Percentiles rank a stretch among this genome's conserved stretches.
These are phyloP conservation scores for Xiphydria camelus DNA, from an alignment of 2,888 invertebrate genomes.

Conservation along the genomic window DNA sequence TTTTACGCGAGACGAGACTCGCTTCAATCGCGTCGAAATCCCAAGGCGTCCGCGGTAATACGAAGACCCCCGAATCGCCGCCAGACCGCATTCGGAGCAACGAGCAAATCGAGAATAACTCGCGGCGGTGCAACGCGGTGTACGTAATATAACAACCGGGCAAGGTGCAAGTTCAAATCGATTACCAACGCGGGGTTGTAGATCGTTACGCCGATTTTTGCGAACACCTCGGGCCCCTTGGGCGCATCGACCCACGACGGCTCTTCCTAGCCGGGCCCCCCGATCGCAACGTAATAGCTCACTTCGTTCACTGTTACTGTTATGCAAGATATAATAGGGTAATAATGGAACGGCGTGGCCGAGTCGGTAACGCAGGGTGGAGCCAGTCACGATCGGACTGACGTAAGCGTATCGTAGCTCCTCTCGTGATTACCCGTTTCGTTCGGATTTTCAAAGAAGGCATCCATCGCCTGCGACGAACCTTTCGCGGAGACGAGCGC, in stretches of 20 bases:
- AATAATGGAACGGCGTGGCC: slow-evolving; percentile 49
- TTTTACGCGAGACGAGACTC: too few species aligned
- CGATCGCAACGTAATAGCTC: slow-evolving; percentile 44
- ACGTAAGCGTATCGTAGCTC: slow-evolving; percentile 51
- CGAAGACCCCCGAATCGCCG: too few species aligned
- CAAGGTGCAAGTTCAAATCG: slow-evolving; percentile 48
- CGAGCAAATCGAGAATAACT: slow-evolving; percentile 1
- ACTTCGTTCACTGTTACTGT: slow-evolving; percentile 52
- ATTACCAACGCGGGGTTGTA: slow-evolving; percentile 34
- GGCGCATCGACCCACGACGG: neutral
- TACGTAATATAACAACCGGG: slow-evolving; percentile 13
- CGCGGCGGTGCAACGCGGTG: slow-evolving; percentile 8
- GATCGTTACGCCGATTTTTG: slow-evolving; percentile 35
- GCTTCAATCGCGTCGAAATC: too few species aligned
- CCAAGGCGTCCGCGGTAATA: too few species aligned
- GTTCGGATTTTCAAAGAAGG: too few species aligned
- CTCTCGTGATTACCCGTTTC: slow-evolving; percentile 35
- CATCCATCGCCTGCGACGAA: too few species aligned
- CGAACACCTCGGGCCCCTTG: slow-evolving; percentile 9
- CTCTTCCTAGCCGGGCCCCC: neutral
- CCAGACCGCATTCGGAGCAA: too few species aligned
- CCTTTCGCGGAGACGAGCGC: too few species aligned
- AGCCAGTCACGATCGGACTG: slow-evolving; percentile 55
- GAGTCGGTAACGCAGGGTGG: slow-evolving; percentile 50
- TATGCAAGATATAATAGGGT: slow-evolving; percentile 56